These are phyloP conservation scores for Amphipyra tragopoginis DNA, from an alignment of 2,888 invertebrate genomes.

Conservation along the genomic window DNA sequence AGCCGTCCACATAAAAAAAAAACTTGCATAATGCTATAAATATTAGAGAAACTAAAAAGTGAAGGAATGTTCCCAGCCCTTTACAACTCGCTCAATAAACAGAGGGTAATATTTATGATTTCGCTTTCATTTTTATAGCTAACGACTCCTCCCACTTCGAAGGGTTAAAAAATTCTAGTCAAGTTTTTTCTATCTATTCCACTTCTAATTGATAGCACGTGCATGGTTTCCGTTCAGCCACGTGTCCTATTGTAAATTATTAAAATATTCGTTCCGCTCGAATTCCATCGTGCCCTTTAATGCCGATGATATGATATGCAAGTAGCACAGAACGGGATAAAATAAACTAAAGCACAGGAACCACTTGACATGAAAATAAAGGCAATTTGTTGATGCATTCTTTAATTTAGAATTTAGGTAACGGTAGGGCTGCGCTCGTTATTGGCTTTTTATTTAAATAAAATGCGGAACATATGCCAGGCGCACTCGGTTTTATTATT, in stretches of 20 bases:
- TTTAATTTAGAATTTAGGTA: conserved; percentile 43
- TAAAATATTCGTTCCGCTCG: conserved; percentile 82
- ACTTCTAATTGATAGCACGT: conserved; percentile 88
- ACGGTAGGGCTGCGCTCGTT: conserved; percentile 35
- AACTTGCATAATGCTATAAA: neutral
- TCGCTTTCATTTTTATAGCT: conserved; percentile 62
- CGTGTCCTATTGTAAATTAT: conserved; percentile 83
- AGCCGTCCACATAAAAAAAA: neutral
- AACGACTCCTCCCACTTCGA: conserved; percentile 71
- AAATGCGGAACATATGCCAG: neutral
- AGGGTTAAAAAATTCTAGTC: conserved; percentile 71
- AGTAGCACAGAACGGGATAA: conserved; percentile 57
- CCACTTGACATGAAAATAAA: conserved; percentile 76
- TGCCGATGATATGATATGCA: conserved; percentile 67
- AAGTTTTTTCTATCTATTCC: conserved; percentile 74
- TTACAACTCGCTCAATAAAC: conserved; percentile 29
- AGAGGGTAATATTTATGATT: conserved; percentile 63
- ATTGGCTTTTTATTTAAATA: conserved; percentile 34
- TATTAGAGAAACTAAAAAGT: conserved; percentile 17
- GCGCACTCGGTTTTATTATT: too few relatives aligned
- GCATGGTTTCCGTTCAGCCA: conserved; percentile 84
- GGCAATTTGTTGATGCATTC: conserved; percentile 68
- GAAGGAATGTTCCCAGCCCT: conserved; percentile 22
- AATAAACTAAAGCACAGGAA: conserved; percentile 73
- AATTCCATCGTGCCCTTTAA: conserved; percentile 66